Base-by-base conservation (phyloP, 1,140 invertebrate species). In the Aphelenchoides avenae region DNA sequence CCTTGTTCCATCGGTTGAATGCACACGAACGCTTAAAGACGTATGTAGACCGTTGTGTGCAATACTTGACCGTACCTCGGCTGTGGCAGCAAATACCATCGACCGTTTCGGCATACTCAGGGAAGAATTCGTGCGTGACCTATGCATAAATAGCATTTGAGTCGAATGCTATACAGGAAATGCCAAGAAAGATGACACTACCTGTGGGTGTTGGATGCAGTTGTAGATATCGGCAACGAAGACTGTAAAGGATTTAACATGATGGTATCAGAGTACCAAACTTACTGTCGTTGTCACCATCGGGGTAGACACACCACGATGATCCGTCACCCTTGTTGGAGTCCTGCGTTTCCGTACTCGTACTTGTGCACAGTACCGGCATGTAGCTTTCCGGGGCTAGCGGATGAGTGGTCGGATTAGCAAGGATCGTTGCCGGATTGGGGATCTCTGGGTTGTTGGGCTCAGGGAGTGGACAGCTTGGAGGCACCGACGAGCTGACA, bases 221-320 rank as follows among this genome's bases (percentile, higher is more conserved):
- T 75, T 73, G 67, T 73, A 73, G 18, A 76, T 65, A 34, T 73
- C 71, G 6, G 70, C 71, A 36, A 73, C 57, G 44, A 51, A 72
- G 34, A 76, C 43, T n/a, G n/a, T n/a, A n/a, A n/a, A n/a, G n/a
- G n/a, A n/a, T n/a, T n/a, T n/a, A n/a, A n/a, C n/a, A n/a, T n/a
- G n/a, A n/a, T n/a, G n/a, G n/a, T n/a, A n/a, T n/a, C n/a, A n/a
- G n/a, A n/a, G n/a, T n/a, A n/a, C n/a, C n/a, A n/a, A n/a, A n/a
- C n/a, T n/a, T n/a, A n/a, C n/a, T n/a, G 36, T 73, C 71, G 5
- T 55, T 24, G 2, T 75, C 66, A 6, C 73, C 71, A 49, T 75
- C 71, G 13, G 71, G 71, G 41, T 73, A 73, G 13, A 73, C 50
- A 43, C 71, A 73, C 66, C 66, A 52, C 3, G 48, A 43, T 51